A percentile compares a stretch with the other conserved stretches of the same genome.
These are phyloP conservation scores for Motacilla tschutschensis DNA, from an alignment of 2,113 vertebrate species.

Conservation along the genomic window DNA sequence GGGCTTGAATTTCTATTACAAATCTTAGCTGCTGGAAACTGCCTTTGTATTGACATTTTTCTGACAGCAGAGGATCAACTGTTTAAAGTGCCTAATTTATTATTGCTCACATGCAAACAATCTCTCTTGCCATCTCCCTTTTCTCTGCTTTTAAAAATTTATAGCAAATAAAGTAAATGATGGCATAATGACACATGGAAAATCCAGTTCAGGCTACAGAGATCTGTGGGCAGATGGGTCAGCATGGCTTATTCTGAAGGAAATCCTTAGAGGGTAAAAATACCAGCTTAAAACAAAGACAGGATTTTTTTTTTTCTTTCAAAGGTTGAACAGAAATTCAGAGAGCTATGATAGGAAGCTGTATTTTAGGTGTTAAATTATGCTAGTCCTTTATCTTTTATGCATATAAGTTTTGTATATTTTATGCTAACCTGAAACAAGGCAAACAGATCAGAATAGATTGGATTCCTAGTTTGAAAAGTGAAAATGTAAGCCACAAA, in stretches of 20 bases:
- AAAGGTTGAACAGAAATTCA: not conserved
- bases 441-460: not conserved
- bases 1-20: not conserved
- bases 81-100: conserved; percentile 22
- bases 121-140: not conserved
- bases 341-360: not conserved
- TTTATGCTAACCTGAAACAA: not conserved
- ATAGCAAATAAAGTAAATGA: not conserved
- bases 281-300: not conserved
- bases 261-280: not conserved
- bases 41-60: conserved; percentile 16
- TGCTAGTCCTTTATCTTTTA: not conserved
- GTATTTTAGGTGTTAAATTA: not conserved
- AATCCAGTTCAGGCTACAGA: not conserved
- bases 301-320: not conserved
- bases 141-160: not conserved
- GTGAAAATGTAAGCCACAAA: not conserved
- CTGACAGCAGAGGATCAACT: not conserved
- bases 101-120: conserved; percentile 3
- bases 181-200: not conserved
- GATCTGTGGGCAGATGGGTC: not conserved
- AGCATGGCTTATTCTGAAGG: not conserved
- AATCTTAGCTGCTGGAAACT: conserved; percentile 4
- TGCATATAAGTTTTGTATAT: not conserved
- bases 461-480: not conserved